Evolutionary conservation across 1,140 invertebrate species (phyloP).

Genomic region (Thaumatotibia leucotreta): DNA sequence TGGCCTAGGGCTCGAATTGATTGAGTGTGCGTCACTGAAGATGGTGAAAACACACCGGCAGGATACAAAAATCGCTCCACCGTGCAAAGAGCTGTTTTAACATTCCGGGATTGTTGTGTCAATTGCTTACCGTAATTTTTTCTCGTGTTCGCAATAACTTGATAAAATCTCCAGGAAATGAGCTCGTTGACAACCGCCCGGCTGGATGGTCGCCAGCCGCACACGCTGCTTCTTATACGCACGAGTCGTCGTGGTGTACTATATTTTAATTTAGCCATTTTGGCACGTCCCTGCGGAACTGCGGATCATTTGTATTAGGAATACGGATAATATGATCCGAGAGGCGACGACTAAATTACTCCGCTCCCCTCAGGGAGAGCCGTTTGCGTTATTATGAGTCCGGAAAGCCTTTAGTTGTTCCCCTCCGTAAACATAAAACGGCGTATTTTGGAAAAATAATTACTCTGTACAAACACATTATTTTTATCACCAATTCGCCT

Average conservation of each 20-base stretch:
- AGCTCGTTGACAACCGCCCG: constrained; percentile 28
- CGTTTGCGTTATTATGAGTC: constrained; percentile 38
- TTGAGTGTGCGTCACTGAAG: too few species aligned
- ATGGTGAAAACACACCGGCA: too few species aligned
- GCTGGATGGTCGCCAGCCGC: constrained; percentile 39
- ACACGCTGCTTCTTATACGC: constrained; percentile 43
- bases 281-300: constrained; percentile 53
- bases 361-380: constrained; percentile 29
- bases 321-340: constrained; percentile 54
- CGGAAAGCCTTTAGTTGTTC: constrained; percentile 24
- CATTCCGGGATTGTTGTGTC: not conserved
- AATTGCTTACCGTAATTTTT: not conserved
- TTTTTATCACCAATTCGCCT: not conserved
- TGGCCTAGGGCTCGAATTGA: too few species aligned
- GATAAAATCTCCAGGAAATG: constrained; percentile 18
- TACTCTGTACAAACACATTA: constrained; percentile 5
- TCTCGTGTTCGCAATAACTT: constrained; percentile 2
- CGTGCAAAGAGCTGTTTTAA: too few species aligned
- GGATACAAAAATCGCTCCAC: too few species aligned
- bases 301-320: constrained; percentile 57
- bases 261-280: constrained; percentile 58
- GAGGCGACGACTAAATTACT: constrained; percentile 47
- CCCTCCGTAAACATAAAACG: not conserved
- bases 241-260: constrained; percentile 41
- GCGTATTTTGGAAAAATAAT: constrained; percentile 4